Conservation (phyloP, 37 sponge, comb jelly and placozoan genomes). For the Tethya wilhelma region DNA sequence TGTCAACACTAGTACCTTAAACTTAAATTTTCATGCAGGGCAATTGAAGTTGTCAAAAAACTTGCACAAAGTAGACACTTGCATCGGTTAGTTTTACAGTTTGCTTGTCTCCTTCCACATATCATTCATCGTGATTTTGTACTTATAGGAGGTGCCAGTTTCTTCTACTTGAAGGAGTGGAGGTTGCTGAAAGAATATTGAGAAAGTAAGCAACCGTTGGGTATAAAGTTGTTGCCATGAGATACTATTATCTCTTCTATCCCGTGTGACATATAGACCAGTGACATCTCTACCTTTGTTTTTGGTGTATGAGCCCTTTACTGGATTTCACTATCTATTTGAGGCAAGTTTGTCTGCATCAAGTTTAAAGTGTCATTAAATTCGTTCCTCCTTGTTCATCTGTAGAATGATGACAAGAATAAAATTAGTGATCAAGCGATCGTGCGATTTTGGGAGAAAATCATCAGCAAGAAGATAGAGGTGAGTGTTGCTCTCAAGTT, state of each 20-base stretch:
- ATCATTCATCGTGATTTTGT: background rate
- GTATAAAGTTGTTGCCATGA: background rate
- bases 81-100: conserved; percentile 8
- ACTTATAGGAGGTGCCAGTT: conserved; percentile 46
- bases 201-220: conserved; percentile 15
- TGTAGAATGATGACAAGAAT: too few relatives aligned
- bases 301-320: conserved; percentile 48
- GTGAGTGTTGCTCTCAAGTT: too few relatives aligned
- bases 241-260: background rate
- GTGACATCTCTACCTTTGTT: conserved; percentile 27
- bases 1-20: background rate
- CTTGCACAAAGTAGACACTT: conserved; percentile 48
- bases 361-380: too few relatives aligned
- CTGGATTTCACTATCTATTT: conserved; percentile 42
- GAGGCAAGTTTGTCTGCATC: conserved; percentile 31
- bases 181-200: conserved; percentile 25
- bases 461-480: too few relatives aligned
- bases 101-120: background rate
- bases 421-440: too few relatives aligned
- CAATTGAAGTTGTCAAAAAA: conserved; percentile 43
- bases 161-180: conserved; percentile 17
- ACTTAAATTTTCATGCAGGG: conserved; percentile 15
- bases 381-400: too few relatives aligned
- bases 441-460: too few relatives aligned
- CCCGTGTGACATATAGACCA: background rate